Evolutionary conservation across 2,888 invertebrate genomes (phyloP), one percentile per base, ranked within the genome.

Genomic region (Antheraea assamensis): DNA sequence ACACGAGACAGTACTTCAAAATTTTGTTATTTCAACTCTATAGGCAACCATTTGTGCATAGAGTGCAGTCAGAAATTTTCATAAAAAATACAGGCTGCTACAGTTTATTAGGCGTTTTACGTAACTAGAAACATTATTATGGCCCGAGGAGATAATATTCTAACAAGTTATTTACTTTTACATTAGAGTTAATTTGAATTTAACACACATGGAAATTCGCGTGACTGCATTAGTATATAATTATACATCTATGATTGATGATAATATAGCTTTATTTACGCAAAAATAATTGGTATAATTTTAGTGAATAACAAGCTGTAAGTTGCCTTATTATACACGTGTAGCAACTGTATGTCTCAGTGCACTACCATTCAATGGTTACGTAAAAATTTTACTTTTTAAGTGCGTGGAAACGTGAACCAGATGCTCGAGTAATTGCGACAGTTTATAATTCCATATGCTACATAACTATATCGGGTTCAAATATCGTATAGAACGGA

Each of bases 341-440:
- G 66, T 35, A 68, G 30, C 21, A 27, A 49, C 30, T 71, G 27
- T 52, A 71, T 52, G 27, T 52, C 30, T 7, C 13, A 8, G 7
- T 49, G 7, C 70, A 15, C 21, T 27, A 64, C 15, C 24, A 19
- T 27, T 10, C 15, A 13, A 64, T 21, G 13, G 72, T 80, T 81
- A 75, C 76, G 77, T 78, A 80, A 81, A 73, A 72, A 76, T 42
- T 77, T 76, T 77, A 75, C 74, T 76, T 77, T 78, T 76, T 71
- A 75, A 76, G 72, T 75, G 75, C 77, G 74, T 61, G 68, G 75
- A 71, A 70, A 71, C 70, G 27, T 52, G 71, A 49, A 71, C 73
- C 49, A 73, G 64, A 73, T 73, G 52, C 7, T 49, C 68, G n/a
- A 17, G 52, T 71, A 27, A 64, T 73, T 73, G 71, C 73, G 31